Conservation (phyloP, 2,113 vertebrate genomes). For the Telmatochromis sp. region DNA sequence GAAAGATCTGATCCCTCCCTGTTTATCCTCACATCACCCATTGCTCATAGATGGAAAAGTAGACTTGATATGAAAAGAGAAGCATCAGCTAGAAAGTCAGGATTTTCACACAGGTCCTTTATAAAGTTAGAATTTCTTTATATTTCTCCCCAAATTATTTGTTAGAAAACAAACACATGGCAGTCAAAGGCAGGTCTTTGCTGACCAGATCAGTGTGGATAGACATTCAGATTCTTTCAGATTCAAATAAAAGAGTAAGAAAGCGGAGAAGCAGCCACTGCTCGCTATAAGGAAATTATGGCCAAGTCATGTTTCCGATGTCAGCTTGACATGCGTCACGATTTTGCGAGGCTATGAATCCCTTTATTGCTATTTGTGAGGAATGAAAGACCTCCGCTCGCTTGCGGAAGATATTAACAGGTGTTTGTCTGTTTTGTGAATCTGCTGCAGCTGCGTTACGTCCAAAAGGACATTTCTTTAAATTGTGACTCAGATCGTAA, state of each 20-base stretch:
- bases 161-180: rapidly evolving
- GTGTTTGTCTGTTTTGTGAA: constrained; percentile 65
- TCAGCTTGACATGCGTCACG: constrained; percentile 21
- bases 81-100: background rate
- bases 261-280: background rate
- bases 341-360: constrained; percentile 39
- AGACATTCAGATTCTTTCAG: background rate
- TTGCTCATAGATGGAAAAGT: background rate
- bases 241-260: background rate
- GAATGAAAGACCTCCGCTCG: constrained; percentile 20
- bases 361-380: constrained; percentile 53
- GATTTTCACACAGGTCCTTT: background rate
- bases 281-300: background rate
- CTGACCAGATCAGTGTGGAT: background rate
- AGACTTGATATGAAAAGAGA: background rate
- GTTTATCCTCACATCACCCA: background rate
- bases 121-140: background rate
- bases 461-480: constrained; percentile 13
- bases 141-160: background rate
- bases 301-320: constrained; percentile 27
- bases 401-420: constrained; percentile 50
- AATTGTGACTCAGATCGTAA: constrained; percentile 34
- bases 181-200: rapidly evolving
- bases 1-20: background rate
- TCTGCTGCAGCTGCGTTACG: constrained; percentile 47